Conservation (phyloP, 2,113 vertebrate genomes). For the Barbus barbus region DNA sequence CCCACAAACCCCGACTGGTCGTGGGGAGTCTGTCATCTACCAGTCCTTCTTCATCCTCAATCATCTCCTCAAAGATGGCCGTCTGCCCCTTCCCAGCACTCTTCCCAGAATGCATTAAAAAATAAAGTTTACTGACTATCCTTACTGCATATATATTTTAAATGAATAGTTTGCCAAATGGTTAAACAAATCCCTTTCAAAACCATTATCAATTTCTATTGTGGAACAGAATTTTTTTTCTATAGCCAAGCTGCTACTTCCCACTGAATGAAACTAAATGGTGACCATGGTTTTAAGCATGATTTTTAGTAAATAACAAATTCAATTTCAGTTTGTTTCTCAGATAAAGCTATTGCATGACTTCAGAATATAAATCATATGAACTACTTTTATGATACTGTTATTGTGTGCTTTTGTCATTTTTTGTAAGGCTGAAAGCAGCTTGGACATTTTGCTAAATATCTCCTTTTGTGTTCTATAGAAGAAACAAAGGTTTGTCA, state of each 20-base stretch:
- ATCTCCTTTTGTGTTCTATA: too few species aligned
- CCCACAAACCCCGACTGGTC: constrained; percentile 94
- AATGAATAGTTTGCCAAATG: not conserved
- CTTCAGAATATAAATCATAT: not conserved
- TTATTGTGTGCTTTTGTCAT: too few species aligned
- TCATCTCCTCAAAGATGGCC: constrained; percentile 98
- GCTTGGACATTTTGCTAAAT: too few species aligned
- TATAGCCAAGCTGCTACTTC: not conserved
- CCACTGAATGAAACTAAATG: not conserved
- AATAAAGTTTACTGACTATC: not conserved
- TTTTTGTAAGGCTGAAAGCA: too few species aligned
- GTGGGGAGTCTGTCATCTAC: constrained; percentile 93
- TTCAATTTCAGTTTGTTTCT: not conserved
- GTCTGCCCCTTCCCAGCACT: constrained; percentile 94
- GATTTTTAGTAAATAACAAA: not conserved
- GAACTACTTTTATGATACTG: not conserved
- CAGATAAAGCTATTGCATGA: not conserved
- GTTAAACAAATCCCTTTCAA: too few species aligned
- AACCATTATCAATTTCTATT: too few species aligned
- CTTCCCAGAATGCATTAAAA: constrained; percentile 64
- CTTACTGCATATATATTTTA: not conserved
- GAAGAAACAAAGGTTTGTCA: too few species aligned
- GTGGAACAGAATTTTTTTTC: too few species aligned
- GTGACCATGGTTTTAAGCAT: not conserved
- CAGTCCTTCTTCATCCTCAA: constrained; percentile 94